Conservation (phyloP, 2,113 vertebrate species). For the Tinamus guttatus region DNA sequence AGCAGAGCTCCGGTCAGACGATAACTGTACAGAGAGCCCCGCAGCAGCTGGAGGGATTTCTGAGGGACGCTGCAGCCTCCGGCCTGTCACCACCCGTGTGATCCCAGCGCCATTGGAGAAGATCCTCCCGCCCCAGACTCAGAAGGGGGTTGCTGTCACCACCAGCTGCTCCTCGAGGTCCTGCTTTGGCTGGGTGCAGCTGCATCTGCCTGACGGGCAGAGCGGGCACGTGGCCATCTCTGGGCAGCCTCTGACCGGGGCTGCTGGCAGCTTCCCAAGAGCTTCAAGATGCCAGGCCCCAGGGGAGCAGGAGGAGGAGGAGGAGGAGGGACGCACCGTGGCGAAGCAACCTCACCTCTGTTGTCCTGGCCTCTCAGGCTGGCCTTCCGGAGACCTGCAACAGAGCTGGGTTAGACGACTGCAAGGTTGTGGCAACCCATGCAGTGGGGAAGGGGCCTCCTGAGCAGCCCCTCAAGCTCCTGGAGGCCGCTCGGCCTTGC, state of each 20-base stretch:
- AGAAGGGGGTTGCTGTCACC: not conserved
- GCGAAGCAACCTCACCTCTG: slow-evolving; percentile 34
- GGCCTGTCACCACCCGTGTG: fast-evolving
- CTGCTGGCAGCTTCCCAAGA: not conserved
- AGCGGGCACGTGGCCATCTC: fast-evolving
- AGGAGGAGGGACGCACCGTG: fast-evolving
- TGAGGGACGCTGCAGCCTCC: not conserved
- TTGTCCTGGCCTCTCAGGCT: slow-evolving; percentile 12
- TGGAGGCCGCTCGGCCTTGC: not conserved
- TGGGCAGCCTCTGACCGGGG: not conserved
- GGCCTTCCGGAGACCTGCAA: slow-evolving; percentile 44
- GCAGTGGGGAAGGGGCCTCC: fast-evolving
- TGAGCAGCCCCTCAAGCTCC: too few species aligned
- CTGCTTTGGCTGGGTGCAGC: not conserved
- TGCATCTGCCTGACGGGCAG: not conserved
- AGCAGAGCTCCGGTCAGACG: not conserved
- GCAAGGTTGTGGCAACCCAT: not conserved
- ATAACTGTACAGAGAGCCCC: not conserved
- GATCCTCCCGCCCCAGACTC: not conserved
- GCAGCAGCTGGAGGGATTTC: not conserved
- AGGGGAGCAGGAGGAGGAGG: not conserved
- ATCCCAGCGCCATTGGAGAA: not conserved
- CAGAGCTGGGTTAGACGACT: not conserved
- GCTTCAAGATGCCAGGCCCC: not conserved
- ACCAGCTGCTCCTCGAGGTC: not conserved